Evolutionary conservation across 2,797 vertebrate genomes (phyloP).

Genomic region (Tragelaphus oryx): DNA sequence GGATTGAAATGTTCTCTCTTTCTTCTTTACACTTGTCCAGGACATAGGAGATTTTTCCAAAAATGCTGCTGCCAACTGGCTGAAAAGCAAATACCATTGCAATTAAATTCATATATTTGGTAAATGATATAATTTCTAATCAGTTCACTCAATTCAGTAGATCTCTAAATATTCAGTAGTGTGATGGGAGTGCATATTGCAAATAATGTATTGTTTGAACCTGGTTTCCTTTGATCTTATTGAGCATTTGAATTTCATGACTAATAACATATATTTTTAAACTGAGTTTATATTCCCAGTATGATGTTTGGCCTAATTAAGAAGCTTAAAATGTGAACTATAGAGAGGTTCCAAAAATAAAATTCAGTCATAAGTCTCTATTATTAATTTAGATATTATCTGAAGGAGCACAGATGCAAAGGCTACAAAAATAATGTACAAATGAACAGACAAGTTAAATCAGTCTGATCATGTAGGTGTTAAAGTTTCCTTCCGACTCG

Average conservation of each 20-base stretch:
- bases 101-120: constrained; percentile 10
- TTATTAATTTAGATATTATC: constrained; percentile 54
- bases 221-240: background rate
- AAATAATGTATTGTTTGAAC: constrained; percentile 15
- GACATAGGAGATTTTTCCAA: constrained; percentile 5
- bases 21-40: background rate
- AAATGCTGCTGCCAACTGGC: constrained; percentile 12
- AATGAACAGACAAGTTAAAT: background rate
- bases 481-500: constrained; percentile 14
- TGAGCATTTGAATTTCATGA: constrained; percentile 23
- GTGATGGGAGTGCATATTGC: background rate
- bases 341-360: constrained; percentile 53
- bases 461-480: background rate
- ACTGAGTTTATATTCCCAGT: constrained; percentile 26
- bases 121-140: constrained; percentile 20
- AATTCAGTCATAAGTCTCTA: constrained; percentile 21
- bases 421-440: constrained; percentile 30
- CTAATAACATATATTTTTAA: constrained; percentile 46
- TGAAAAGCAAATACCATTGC: constrained; percentile 7
- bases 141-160: constrained; percentile 18
- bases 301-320: constrained; percentile 49
- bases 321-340: constrained; percentile 48
- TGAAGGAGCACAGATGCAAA: constrained; percentile 23
- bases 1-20: background rate
- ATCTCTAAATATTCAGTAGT: constrained; percentile 23